Conservation (phyloP, 35 echinoderm and acorn worm species). For the Heliocidaris tuberculata region DNA sequence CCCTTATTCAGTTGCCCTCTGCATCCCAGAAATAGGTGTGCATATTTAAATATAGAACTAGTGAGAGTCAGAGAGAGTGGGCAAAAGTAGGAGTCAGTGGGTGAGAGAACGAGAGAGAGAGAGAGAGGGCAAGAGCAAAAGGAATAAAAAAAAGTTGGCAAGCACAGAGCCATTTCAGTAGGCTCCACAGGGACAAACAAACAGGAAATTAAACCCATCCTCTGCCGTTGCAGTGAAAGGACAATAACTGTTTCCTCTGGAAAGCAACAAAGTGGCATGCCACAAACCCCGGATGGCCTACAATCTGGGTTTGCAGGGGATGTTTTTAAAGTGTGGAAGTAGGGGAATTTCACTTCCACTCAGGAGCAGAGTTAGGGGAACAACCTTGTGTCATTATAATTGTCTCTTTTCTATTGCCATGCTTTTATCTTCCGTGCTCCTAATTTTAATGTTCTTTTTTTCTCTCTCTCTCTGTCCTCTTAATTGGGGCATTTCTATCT, state of each 20-base stretch:
- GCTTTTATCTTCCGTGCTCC: too few species aligned
- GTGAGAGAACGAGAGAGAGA: not conserved
- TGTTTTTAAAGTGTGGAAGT: not conserved
- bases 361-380: not conserved
- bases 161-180: not conserved
- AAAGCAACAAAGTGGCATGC: constrained; percentile 2
- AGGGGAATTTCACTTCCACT: not conserved
- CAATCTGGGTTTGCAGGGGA: not conserved
- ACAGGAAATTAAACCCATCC: constrained; percentile 53
- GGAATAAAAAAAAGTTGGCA: not conserved
- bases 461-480: too few species aligned
- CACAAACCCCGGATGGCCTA: not conserved
- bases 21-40: constrained; percentile 15
- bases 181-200: constrained; percentile 42
- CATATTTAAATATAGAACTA: not conserved
- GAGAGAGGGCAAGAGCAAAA: not conserved
- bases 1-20: not conserved
- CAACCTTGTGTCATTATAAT: not conserved
- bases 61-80: not conserved
- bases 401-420: too few species aligned
- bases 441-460: too few species aligned
- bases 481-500: too few species aligned
- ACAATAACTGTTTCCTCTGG: constrained; percentile 39
- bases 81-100: not conserved
- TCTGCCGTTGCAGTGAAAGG: constrained; percentile 24